Evolutionary conservation across 2,797 vertebrate genomes (phyloP).

Genomic region (Ara ararauna): DNA sequence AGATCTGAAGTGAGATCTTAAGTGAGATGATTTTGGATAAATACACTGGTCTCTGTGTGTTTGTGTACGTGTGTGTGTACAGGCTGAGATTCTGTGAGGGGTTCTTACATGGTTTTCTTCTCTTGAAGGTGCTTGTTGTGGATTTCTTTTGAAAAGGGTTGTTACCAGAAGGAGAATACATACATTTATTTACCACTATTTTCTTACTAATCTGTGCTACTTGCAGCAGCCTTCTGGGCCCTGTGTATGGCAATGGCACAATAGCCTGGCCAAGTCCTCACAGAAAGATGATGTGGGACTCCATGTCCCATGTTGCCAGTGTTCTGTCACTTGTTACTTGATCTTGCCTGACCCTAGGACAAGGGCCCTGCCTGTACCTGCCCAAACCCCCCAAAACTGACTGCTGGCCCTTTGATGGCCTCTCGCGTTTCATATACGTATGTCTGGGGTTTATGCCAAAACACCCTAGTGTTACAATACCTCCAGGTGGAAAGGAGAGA

Average conservation of each 20-base stretch:
- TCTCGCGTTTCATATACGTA: neutral
- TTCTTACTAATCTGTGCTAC: neutral
- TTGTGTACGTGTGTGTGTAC: neutral
- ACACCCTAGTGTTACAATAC: neutral
- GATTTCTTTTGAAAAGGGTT: neutral
- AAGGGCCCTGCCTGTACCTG: neutral
- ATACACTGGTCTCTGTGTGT: neutral
- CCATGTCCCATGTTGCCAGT: neutral
- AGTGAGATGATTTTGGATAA: neutral
- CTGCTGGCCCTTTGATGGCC: neutral
- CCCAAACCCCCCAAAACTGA: neutral
- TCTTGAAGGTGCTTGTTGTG: neutral
- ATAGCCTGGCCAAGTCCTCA: neutral
- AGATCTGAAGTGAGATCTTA: neutral
- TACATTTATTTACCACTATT: neutral
- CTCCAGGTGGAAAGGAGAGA: neutral
- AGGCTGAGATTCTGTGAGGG: neutral
- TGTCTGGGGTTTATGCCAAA: neutral
- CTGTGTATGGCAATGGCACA: neutral
- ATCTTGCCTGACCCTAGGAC: neutral
- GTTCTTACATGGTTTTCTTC: neutral
- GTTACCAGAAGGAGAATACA: neutral
- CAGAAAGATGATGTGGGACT: neutral
- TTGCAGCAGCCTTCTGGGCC: neutral
- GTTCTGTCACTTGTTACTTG: neutral